Base-by-base conservation (phyloP, 2,797 vertebrate species). In the Adrianichthys oophorus region DNA sequence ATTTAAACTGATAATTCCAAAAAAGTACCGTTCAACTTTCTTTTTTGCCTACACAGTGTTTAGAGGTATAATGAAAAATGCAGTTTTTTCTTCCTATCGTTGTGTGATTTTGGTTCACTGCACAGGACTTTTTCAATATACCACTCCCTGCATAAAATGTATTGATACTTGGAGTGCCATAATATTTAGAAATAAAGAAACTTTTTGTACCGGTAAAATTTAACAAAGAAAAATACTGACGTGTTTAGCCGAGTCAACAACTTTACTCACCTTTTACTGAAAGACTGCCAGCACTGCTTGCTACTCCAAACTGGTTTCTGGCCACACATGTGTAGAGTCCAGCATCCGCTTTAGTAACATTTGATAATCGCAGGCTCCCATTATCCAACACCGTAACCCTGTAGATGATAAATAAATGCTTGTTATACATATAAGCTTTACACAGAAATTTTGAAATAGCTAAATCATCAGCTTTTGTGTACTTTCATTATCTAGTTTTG, bases 281-380 rank as follows among this genome's bases (percentile, higher is more conserved):
- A 62, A 99, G 89, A 62, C 89, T 95, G 26, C 96, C 96, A 0
- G 93, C 89, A 71, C 95, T 98, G 90, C 95, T 98, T 0, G 95
- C 96, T 0, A 93, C 94, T 52, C 97, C 97, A 12, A 98, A 98
- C 85, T 95, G 94, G 89, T 99, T 99, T 48, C 92, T 93, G 59
- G 97, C 97, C n/a, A 93, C 91, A 15, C 97, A 99, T 0, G 95
- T 98, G 82, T 98, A 99, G 43, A 94, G 92, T 0, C 96, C 97
- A 0, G 92, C 93, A 0, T 99, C 97, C 0, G 88, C 65, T 63
- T 98, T 98, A 32, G 93, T 93, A 52, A 97, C 93, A 1, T 97
- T 98, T 63, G 92, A 78, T 66, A 99, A 96, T 23, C 95, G 84
- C 16, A 99, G 93, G 84, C 93, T 97, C 47, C 97, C 97, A 4